Evolutionary conservation across 2,797 vertebrate genomes (phyloP).

Genomic region (Sebastes itinus): DNA sequence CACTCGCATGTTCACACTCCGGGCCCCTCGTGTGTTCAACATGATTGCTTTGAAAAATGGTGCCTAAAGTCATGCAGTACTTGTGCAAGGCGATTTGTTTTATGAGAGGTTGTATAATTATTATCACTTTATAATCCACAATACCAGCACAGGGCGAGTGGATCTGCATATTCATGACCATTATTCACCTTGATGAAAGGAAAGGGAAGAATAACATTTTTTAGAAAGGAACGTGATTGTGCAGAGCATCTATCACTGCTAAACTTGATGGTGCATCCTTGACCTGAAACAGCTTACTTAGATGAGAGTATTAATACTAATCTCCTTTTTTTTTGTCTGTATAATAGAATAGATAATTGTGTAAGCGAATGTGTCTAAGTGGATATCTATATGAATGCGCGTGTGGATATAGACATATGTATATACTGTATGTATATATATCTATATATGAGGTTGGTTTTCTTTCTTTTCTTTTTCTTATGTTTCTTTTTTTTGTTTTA

Average conservation of each 20-base stretch:
- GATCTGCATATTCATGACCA: not conserved
- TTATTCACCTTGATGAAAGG: not conserved
- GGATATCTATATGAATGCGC: too few relatives aligned
- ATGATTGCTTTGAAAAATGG: not conserved
- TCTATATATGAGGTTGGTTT: too few relatives aligned
- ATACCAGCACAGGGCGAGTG: not conserved
- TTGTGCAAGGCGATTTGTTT: not conserved
- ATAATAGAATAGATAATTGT: too few relatives aligned
- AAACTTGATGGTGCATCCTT: not conserved
- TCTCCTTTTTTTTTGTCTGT: not conserved
- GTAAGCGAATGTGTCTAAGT: too few relatives aligned
- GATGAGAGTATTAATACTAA: not conserved
- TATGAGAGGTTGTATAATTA: not conserved
- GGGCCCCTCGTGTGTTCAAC: slow-evolving; percentile 6
- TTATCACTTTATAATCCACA: not conserved
- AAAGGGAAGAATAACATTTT: not conserved
- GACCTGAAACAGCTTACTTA: not conserved
- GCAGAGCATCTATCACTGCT: not conserved
- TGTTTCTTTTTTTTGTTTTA: too few relatives aligned
- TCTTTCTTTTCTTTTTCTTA: too few relatives aligned
- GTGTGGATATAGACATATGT: too few relatives aligned
- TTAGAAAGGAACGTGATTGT: not conserved
- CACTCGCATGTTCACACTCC: not conserved
- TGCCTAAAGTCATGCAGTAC: not conserved
- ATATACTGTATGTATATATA: too few relatives aligned